phyloP scores from a whole-genome alignment of 2,888 invertebrate genomes.

The Andricus curvator region DNA sequence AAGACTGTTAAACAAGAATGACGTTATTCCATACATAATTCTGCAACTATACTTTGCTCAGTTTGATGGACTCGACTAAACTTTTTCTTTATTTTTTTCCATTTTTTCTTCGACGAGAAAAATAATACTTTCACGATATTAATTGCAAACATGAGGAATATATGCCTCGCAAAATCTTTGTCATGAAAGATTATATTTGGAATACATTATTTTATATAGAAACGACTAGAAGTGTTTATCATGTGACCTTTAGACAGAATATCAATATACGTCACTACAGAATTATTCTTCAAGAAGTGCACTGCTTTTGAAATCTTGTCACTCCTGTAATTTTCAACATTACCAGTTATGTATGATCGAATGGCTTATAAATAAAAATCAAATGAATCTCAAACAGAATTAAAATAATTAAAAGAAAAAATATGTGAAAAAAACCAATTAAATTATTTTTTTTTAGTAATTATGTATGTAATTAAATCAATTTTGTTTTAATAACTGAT shows the following conservation, averaged over 20 bases:
- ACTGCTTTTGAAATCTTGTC: background rate
- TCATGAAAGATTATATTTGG: slow-evolving; percentile 12
- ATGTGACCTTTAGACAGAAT: slow-evolving; percentile 24
- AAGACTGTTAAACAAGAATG: background rate
- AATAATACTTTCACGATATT: background rate
- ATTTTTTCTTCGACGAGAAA: background rate
- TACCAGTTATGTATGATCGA: background rate
- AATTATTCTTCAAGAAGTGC: slow-evolving; percentile 24
- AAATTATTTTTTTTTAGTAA: background rate
- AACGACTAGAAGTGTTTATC: slow-evolving; percentile 15
- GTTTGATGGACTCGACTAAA: background rate
- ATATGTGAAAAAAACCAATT: background rate
- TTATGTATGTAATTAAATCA: background rate
- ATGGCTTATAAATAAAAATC: background rate
- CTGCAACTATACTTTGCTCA: background rate
- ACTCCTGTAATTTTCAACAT: background rate
- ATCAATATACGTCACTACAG: slow-evolving; percentile 10
- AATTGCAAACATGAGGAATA: background rate
- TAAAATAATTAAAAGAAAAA: background rate
- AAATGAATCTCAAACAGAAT: background rate
- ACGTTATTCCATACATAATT: background rate
- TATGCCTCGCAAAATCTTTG: background rate
- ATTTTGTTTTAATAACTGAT: background rate
- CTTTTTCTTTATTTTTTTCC: background rate
- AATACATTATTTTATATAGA: slow-evolving; percentile 30